These are phyloP conservation scores for Zootoca vivipara DNA, from an alignment of 2,113 vertebrate species.

Conservation along the genomic window DNA sequence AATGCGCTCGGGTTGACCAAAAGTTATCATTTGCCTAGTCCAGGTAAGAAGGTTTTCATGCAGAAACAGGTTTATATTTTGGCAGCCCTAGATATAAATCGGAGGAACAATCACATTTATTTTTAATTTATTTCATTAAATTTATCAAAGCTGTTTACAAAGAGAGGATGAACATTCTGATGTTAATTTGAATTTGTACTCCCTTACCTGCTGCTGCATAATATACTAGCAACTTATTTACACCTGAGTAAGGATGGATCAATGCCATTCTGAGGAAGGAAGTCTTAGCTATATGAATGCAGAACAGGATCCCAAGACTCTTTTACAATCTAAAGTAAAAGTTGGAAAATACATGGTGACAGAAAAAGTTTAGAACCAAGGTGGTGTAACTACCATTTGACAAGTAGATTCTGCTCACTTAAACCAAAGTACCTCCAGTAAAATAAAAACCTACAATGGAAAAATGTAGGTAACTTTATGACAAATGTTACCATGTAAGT, in stretches of 20 bases:
- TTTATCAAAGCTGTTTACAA: too few species aligned
- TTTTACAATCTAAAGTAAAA: not conserved
- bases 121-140: too few species aligned
- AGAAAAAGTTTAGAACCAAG: not conserved
- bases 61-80: not conserved
- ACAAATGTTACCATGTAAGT: not conserved
- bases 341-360: not conserved
- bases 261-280: not conserved
- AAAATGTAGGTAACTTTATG: not conserved
- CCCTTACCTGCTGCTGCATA: not conserved
- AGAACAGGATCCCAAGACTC: not conserved
- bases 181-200: not conserved
- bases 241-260: not conserved
- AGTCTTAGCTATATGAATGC: constrained; percentile 3
- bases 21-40: not conserved
- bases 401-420: not conserved
- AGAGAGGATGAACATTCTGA: not conserved
- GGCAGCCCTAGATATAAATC: not conserved
- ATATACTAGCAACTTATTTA: not conserved
- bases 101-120: not conserved
- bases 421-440: not conserved
- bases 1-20: not conserved
- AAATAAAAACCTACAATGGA: not conserved
- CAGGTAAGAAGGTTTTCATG: not conserved
- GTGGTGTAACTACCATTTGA: not conserved